phyloP scores from a whole-genome alignment of 37 sponge, comb jelly and placozoan species.

The Dysidea cf. avara region DNA sequence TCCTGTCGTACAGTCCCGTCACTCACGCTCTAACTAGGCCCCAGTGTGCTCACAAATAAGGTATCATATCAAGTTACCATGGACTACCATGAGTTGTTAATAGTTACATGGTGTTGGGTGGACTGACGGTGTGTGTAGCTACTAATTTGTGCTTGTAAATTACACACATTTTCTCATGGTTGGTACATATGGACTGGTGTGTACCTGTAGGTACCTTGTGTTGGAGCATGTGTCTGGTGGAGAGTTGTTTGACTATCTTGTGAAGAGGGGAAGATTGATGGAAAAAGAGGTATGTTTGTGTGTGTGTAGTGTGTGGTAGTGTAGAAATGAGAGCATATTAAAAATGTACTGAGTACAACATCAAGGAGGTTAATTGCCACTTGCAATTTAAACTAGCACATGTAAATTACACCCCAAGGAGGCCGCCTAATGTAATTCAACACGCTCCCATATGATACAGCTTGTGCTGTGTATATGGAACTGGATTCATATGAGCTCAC shows the following conservation, averaged over 20 bases:
- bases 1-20: too few species aligned
- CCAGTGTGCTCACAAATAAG: too few species aligned
- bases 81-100: too few species aligned
- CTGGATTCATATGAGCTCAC: too few species aligned
- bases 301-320: too few species aligned
- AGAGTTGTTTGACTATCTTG: conserved; percentile 94
- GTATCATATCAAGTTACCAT: too few species aligned
- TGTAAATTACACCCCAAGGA: background rate
- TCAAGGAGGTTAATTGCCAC: too few species aligned
- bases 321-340: background rate
- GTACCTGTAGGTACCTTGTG: conserved; percentile 78
- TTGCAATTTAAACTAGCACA: background rate
- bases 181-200: too few species aligned
- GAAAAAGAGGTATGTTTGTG: conserved; percentile 78
- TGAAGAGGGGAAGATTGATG: conserved; percentile 79
- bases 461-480: too few species aligned
- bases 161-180: background rate
- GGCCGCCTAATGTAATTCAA: too few species aligned
- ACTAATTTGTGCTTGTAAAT: background rate
- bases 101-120: background rate
- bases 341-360: background rate
- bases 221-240: conserved; percentile 95
- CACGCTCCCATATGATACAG: too few species aligned
- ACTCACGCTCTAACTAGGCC: too few species aligned
- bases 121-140: background rate